Conservation (phyloP, 1,140 invertebrate genomes). For the Euglossa dilemma region DNA sequence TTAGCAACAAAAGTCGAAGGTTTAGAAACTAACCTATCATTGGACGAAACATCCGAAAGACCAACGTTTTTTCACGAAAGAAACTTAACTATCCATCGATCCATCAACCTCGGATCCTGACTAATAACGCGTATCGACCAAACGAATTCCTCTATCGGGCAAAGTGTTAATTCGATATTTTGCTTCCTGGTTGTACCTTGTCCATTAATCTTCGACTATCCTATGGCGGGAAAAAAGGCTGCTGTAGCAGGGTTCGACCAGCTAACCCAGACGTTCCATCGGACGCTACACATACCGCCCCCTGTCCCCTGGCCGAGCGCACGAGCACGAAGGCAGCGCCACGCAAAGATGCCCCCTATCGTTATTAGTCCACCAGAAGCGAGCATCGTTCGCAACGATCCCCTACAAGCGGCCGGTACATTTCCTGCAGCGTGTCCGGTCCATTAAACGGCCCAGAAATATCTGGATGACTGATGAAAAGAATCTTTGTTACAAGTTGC, state of each 20-base stretch:
- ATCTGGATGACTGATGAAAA: constrained; percentile 50
- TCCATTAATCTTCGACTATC: neutral
- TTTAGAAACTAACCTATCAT: no score
- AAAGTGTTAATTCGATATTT: neutral
- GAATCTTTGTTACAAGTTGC: constrained; percentile 61
- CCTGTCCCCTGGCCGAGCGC: neutral
- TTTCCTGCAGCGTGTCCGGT: constrained; percentile 41
- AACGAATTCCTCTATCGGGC: neutral
- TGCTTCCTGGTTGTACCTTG: neutral
- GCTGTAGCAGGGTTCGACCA: no score
- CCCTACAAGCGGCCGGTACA: constrained; percentile 16
- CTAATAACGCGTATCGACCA: neutral
- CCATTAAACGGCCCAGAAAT: constrained; percentile 56
- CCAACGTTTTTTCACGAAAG: no score
- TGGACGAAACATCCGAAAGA: no score
- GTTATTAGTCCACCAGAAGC: constrained; percentile 39
- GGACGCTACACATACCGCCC: no score
- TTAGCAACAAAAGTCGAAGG: no score
- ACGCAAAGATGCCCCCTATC: neutral
- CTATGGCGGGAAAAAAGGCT: no score
- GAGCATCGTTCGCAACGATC: neutral
- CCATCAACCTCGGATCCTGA: neutral
- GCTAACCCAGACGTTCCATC: no score
- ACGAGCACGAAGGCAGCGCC: neutral
- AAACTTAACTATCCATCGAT: no score